Evolutionary conservation across 2,113 vertebrate species (phyloP), one percentile per base, ranked within the genome.

Genomic region (Oreochromis tanganicae): DNA sequence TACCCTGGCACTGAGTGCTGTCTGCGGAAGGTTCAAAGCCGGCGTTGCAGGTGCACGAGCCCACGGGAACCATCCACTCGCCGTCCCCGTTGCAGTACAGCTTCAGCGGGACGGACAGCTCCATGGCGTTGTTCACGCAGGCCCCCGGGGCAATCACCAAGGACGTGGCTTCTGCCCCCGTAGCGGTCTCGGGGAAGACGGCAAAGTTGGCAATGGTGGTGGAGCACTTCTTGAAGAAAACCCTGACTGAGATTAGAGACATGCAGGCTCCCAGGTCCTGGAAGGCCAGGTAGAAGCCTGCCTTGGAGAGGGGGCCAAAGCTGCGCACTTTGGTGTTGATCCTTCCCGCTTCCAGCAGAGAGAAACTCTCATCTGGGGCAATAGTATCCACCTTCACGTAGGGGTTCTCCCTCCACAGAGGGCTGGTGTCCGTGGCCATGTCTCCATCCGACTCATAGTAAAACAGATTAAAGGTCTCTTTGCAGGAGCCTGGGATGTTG

Each of bases 311-410:
- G 0, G 98, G 99, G 12, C 99, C 99, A 7, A 99, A 99, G 94
- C 99, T 99, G 94, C 98, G 98, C 89, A 99, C 97, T 96, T 99
- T 99, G 93, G 97, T 99, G 96, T 99, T 99, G 92, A 99, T 97
- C 0, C 98, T 96, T 19, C 98, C 99, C 0, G 98, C 95, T 61
- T 98, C 98, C 52, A 99, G 96, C 89, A 98, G 95, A 5, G 98
- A 99, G 95, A 99, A 99, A 79, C 98, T 99, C 96, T 99, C 98
- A 0, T 99, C 99, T 0, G 99, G 98, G 1, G 99, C 99, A 4
- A 99, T 98, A 88, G 99, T 99, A 93, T 99, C 99, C 97, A 99
- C 99, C 96, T 99, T 99, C 73, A 99, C 96, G 4, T 99, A 99
- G 1, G 99, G 99, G 93, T 98, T 99, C 96, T 99, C 99, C 97